phyloP scores from a whole-genome alignment of 2,113 vertebrate genomes.

The Boleophthalmus pectinirostris region DNA sequence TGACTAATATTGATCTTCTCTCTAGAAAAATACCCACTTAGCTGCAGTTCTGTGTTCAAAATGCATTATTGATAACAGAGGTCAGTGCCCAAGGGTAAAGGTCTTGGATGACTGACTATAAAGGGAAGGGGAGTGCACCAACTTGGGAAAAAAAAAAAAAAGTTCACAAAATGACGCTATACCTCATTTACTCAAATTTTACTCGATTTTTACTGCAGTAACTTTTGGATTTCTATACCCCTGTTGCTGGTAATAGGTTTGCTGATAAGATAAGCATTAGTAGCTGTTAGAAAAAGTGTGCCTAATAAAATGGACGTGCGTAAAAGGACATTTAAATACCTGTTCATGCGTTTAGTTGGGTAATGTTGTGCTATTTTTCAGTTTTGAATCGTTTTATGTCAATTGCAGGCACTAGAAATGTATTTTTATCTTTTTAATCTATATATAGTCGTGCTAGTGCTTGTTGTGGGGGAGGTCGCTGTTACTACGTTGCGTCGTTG shows the following conservation, averaged over 20 bases:
- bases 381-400: background rate
- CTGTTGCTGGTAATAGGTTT: background rate
- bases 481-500: constrained; percentile 18
- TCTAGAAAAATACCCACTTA: background rate
- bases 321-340: background rate
- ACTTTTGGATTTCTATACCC: background rate
- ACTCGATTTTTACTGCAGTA: background rate
- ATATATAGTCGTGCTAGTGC: background rate
- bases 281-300: background rate
- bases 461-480: constrained; percentile 10
- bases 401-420: background rate
- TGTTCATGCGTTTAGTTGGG: background rate
- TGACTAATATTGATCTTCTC: too few species aligned
- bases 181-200: background rate
- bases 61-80: background rate
- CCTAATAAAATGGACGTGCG: background rate
- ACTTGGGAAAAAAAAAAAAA: background rate
- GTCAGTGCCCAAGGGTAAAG: background rate
- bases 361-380: background rate
- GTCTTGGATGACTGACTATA: too few species aligned
- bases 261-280: background rate
- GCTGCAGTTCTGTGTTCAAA: background rate
- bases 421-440: constrained; percentile 3
- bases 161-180: background rate
- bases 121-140: too few species aligned